Evolutionary conservation across 2,888 invertebrate species (phyloP).

Genomic region (Calameuta idolon): DNA sequence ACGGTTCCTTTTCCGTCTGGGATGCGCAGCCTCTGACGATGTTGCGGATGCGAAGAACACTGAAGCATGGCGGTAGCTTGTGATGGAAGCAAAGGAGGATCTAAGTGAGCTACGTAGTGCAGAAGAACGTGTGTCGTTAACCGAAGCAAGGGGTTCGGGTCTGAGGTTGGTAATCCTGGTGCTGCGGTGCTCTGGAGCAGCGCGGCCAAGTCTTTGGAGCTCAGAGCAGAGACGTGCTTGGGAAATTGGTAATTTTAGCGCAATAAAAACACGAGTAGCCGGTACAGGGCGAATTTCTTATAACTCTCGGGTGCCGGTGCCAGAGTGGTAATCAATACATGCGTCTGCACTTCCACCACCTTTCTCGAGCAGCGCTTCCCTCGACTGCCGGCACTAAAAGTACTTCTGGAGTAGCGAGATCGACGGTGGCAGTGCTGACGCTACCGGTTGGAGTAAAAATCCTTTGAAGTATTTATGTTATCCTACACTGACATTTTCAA

Average conservation of each 20-base stretch:
- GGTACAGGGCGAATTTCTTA: conserved; percentile 34
- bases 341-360: conserved; percentile 49
- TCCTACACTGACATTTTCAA: background rate
- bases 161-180: conserved; percentile 25
- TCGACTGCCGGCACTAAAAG: background rate
- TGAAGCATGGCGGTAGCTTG: background rate
- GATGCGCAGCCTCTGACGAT: background rate
- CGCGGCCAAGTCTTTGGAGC: conserved; percentile 23
- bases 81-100: background rate
- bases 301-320: conserved; percentile 21
- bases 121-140: conserved; percentile 21
- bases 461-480: background rate
- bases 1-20: background rate
- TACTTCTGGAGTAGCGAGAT: background rate
- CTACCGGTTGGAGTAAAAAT: background rate
- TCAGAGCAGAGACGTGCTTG: conserved; percentile 23
- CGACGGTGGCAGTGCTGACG: background rate
- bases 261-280: conserved; percentile 33
- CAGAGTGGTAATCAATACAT: conserved; percentile 53
- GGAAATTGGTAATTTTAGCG: conserved; percentile 40
- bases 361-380: conserved; percentile 24
- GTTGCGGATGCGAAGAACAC: background rate
- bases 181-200: conserved; percentile 5
- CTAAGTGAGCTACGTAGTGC: background rate
- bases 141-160: background rate